These are phyloP conservation scores for Cariama cristata DNA, from an alignment of 2,113 vertebrate species.

Conservation along the genomic window DNA sequence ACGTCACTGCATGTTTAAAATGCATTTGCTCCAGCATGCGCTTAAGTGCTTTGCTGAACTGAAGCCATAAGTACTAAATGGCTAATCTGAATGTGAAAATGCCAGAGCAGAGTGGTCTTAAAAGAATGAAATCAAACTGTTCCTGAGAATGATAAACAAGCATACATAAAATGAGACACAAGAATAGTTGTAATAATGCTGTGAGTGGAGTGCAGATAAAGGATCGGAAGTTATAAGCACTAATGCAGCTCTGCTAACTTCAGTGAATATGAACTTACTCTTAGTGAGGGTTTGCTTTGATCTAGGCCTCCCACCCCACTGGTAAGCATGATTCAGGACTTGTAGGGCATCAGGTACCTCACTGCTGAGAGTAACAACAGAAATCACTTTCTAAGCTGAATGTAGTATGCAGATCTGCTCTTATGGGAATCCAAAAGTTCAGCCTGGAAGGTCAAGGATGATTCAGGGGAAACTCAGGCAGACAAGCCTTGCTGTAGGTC, in stretches of 20 bases:
- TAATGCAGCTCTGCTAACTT: not conserved
- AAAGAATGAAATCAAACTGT: conserved; percentile 26
- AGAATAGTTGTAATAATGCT: not conserved
- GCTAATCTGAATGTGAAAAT: conserved; percentile 13
- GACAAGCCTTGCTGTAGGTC: not conserved
- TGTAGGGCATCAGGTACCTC: not conserved
- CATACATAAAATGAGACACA: not conserved
- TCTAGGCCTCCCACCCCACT: not conserved
- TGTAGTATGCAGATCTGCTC: not conserved
- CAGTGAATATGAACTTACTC: not conserved
- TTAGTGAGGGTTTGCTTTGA: not conserved
- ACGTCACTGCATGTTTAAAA: conserved; percentile 14
- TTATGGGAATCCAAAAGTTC: not conserved
- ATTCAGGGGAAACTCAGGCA: not conserved
- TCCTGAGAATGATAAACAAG: conserved; percentile 21
- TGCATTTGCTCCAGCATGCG: not conserved
- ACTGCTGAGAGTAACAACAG: not conserved
- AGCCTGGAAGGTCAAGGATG: not conserved
- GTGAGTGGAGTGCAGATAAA: not conserved
- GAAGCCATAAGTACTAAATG: conserved; percentile 16
- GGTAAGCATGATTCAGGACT: not conserved
- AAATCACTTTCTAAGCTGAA: not conserved
- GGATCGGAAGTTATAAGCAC: not conserved
- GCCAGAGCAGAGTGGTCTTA: not conserved
- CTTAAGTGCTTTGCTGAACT: conserved; percentile 50